Evolutionary conservation across 1,140 invertebrate genomes (phyloP).

Genomic region (Cotesia chilonis): DNA sequence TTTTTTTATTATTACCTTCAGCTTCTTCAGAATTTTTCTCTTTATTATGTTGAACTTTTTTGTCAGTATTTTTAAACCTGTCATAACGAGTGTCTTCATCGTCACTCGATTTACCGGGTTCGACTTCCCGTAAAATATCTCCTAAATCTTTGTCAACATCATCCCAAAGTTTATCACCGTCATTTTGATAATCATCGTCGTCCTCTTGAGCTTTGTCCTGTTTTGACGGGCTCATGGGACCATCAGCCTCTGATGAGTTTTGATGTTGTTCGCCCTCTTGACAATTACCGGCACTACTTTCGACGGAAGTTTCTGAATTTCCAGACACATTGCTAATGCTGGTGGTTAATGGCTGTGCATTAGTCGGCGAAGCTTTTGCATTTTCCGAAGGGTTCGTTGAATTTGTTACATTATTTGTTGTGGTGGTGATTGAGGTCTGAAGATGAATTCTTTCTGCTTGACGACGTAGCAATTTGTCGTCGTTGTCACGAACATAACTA

Average conservation of each 20-base stretch:
- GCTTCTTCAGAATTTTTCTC: conserved; percentile 51
- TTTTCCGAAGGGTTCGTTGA: conserved; percentile 39
- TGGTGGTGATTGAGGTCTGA: conserved; percentile 47
- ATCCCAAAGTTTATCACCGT: conserved; percentile 74
- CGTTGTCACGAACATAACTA: conserved; percentile 75
- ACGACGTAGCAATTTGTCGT: conserved; percentile 74
- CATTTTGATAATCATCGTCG: conserved; percentile 67
- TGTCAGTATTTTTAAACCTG: conserved; percentile 66
- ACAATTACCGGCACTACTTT: conserved; percentile 16
- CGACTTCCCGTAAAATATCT: conserved; percentile 73
- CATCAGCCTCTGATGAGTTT: conserved; percentile 31
- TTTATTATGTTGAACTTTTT: conserved; percentile 57
- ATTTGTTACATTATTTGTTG: conserved; percentile 25
- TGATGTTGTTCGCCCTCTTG: conserved; percentile 37
- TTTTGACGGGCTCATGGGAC: conserved; percentile 40
- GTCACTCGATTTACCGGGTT: conserved; percentile 73
- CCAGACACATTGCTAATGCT: conserved; percentile 28
- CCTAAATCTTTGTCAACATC: conserved; percentile 80
- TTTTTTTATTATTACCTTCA: conserved; percentile 47
- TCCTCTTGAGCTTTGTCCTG: conserved; percentile 51
- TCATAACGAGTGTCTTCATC: conserved; percentile 74
- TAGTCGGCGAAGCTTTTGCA: conserved; percentile 42
- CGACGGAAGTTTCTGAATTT: conserved; percentile 30
- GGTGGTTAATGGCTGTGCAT: conserved; percentile 42
- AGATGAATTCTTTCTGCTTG: conserved; percentile 75